phyloP scores from a whole-genome alignment of 1,140 invertebrate species.

The Drosophila ironensis region DNA sequence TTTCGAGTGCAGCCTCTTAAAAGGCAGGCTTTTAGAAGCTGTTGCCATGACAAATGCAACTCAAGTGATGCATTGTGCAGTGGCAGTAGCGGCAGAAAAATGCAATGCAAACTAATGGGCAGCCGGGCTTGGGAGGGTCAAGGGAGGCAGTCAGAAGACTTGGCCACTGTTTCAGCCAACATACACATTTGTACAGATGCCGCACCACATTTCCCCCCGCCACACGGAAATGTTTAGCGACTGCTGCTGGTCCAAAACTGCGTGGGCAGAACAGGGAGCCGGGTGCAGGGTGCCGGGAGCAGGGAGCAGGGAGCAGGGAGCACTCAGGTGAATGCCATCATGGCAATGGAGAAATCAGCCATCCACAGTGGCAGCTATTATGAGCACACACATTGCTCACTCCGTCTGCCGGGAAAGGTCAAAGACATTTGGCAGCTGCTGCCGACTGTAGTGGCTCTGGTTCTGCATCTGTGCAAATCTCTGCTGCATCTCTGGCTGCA shows the following conservation, averaged over 20 bases:
- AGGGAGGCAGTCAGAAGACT: background rate
- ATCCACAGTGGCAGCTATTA: conserved; percentile 55
- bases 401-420: conserved; percentile 50
- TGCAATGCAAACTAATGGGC: conserved; percentile 59
- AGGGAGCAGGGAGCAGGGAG: conserved; percentile 14
- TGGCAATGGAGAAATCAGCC: conserved; percentile 44
- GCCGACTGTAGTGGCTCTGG: conserved; percentile 6
- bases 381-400: conserved; percentile 23
- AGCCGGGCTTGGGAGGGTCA: conserved; percentile 6
- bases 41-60: conserved; percentile 74
- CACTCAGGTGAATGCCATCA: conserved; percentile 73
- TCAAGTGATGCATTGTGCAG: conserved; percentile 76
- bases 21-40: conserved; percentile 52
- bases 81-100: conserved; percentile 22
- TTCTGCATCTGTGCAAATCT: conserved; percentile 37
- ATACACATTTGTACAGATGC: conserved; percentile 60
- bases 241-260: conserved; percentile 60
- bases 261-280: conserved; percentile 22
- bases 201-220: conserved; percentile 41
- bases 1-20: background rate
- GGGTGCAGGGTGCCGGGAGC: conserved; percentile 11
- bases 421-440: conserved; percentile 61
- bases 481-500: conserved; percentile 37
- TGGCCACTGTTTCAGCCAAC: conserved; percentile 42
- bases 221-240: conserved; percentile 56